Base-by-base conservation (phyloP, 2,113 vertebrate species). In the Eubucco bourcierii region DNA sequence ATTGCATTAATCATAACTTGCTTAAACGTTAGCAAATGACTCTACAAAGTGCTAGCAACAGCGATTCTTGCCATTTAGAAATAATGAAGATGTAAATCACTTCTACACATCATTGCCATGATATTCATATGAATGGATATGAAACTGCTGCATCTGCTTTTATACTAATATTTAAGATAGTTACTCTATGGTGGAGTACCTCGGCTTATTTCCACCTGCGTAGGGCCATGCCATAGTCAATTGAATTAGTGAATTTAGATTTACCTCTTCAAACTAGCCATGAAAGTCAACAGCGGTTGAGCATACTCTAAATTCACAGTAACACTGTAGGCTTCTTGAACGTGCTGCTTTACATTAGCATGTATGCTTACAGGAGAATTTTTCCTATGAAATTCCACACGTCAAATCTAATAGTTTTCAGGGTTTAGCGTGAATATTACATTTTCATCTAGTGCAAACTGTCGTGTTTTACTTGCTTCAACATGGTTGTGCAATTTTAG, bases 71-170 rank as follows among this genome's bases (percentile, higher is more conserved):
- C 70, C 75, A 80, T 66, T 44, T 81, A 41, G 91, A 90, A 96
- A 81, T 96, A 96, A 96, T 96, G 93, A 96, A 95, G 84, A 93
- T 91, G 94, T 95, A 95, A 96, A 96, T 96, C 95, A 94, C 85
- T 95, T 96, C 34, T 59, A 63, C 8, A 5, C 82, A 92, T 96
- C 94, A 88, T 86, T 85, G 82, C 82, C 53, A 13, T 94, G 85
- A 90, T 81, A 88, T 81, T 88, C 82, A n/a, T 84, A 28, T 33
- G 76, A 68, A 79, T 53, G 63, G 71, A 72, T 81, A 37, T 79
- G 85, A 90, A 95, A 90, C 76, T 95, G 76, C 90, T 86, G 94
- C 90, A 93, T 94, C 82, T 3, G 8, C 85, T 95, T 93, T 90
- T 93, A 56, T 56, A 65, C 70, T 65, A 21, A 39, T 89, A 70